Conservation (phyloP, 1,140 invertebrate species). For the Bicyclus anynana region DNA sequence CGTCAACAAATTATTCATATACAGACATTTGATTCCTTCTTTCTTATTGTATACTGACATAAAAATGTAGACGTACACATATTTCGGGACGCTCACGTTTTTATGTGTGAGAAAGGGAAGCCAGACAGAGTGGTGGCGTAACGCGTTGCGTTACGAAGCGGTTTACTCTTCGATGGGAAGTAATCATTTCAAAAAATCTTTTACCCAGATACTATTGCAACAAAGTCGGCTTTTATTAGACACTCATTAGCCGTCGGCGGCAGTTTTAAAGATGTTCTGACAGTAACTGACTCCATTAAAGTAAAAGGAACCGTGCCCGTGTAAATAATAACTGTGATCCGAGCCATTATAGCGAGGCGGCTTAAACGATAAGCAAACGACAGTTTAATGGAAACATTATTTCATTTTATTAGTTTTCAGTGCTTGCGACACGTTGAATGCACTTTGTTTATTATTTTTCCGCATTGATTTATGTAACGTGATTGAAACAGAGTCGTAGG, state of each 20-base stretch:
- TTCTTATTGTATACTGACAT: too few species aligned
- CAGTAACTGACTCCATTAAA: constrained; percentile 48
- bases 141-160: too few species aligned
- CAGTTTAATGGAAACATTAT: constrained; percentile 3
- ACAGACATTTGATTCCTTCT: too few species aligned
- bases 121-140: too few species aligned
- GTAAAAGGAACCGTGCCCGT: constrained; percentile 39
- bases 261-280: constrained; percentile 56
- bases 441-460: not conserved
- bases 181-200: not conserved
- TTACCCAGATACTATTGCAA: not conserved
- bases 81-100: too few species aligned
- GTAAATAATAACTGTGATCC: constrained; percentile 57
- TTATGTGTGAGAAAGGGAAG: too few species aligned
- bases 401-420: not conserved
- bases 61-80: too few species aligned
- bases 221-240: constrained; percentile 22
- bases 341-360: constrained; percentile 5
- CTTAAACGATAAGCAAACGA: not conserved
- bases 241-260: constrained; percentile 36
- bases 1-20: too few species aligned
- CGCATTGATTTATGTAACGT: not conserved
- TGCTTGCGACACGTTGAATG: not conserved
- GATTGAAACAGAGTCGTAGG: not conserved
- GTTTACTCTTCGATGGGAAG: not conserved